Conservation (phyloP, 2,888 invertebrate genomes). For the Nomada lathburiana region DNA sequence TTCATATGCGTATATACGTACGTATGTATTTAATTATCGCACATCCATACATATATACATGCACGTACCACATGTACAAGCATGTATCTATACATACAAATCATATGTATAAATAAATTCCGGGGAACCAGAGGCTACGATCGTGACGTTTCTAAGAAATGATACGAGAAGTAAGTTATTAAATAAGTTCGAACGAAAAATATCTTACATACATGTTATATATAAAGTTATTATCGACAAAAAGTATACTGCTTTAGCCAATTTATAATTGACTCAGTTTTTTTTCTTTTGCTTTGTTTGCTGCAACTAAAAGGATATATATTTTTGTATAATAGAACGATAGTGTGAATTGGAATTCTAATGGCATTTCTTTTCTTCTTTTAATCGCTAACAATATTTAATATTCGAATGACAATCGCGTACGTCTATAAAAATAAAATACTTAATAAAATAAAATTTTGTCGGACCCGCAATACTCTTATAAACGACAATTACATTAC, state of each 20-base stretch:
- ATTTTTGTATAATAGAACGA: slow-evolving; percentile 16
- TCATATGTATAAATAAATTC: slow-evolving; percentile 38
- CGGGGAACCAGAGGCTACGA: slow-evolving; percentile 1
- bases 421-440: slow-evolving; percentile 61
- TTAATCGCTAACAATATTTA: slow-evolving; percentile 32
- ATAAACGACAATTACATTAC: slow-evolving; percentile 50
- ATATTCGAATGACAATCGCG: slow-evolving; percentile 28
- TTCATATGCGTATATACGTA: slow-evolving; percentile 65
- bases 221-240: slow-evolving; percentile 45
- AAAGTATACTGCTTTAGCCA: slow-evolving; percentile 24
- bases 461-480: slow-evolving; percentile 47
- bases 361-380: not conserved
- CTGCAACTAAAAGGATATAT: slow-evolving; percentile 24
- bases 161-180: slow-evolving; percentile 56
- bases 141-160: slow-evolving; percentile 23
- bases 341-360: slow-evolving; percentile 10
- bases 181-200: slow-evolving; percentile 46
- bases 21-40: slow-evolving; percentile 43
- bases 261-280: not conserved
- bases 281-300: not conserved
- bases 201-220: slow-evolving; percentile 27
- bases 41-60: slow-evolving; percentile 35
- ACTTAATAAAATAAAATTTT: slow-evolving; percentile 54
- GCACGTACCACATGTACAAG: slow-evolving; percentile 39
- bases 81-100: slow-evolving; percentile 52